Base-by-base conservation (phyloP, 2,888 invertebrate species). In the Brachynemurus nebulosus region DNA sequence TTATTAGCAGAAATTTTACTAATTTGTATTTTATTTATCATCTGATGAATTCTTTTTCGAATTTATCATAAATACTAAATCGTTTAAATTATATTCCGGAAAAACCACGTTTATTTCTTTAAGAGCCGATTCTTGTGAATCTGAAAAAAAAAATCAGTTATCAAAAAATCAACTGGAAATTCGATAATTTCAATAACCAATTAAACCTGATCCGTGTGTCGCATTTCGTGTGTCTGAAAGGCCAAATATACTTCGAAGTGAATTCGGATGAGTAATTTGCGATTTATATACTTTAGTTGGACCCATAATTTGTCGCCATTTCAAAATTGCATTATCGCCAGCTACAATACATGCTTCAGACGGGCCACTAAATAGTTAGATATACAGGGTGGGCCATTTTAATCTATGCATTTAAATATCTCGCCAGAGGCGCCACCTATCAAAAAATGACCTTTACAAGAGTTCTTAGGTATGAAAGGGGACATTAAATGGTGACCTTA, bases 151-250 rank as follows among this genome's bases (percentile, higher is more conserved):
- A 42, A 48, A 43, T 38, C 40, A 45, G 34, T 25, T 40, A 14
- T 38, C 38, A 49, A 45, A 43, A 34, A 17, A 36, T 20, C 23
- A 23, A 18, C 4, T 19, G 12, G 11, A 34, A 12, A 34, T 14
- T 34, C 8, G 16, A 12, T 12, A 18, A 16, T n/a, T 21, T 23
- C 4, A 16, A 46, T 70, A n/a, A n/a, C n/a, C n/a, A n/a, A n/a
- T n/a, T n/a, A n/a, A n/a, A 80, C 90, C 91, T 59, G 95, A 92
- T 12, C 95, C 95, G 67, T 96, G 96, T 8, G 85, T 81, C 2
- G 86, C 90, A 69, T 96, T 96, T 55, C 95, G 75, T 0, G 96
- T 95, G 60, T 96, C 96, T 0, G 93, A 88, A 14, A 95, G 68
- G 0, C 95, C 95, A 67, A 81, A 90, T 57, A 72, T 68, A 2